These are phyloP conservation scores for Rhombomys opimus DNA, from an alignment of 2,113 vertebrate genomes.

Conservation along the genomic window DNA sequence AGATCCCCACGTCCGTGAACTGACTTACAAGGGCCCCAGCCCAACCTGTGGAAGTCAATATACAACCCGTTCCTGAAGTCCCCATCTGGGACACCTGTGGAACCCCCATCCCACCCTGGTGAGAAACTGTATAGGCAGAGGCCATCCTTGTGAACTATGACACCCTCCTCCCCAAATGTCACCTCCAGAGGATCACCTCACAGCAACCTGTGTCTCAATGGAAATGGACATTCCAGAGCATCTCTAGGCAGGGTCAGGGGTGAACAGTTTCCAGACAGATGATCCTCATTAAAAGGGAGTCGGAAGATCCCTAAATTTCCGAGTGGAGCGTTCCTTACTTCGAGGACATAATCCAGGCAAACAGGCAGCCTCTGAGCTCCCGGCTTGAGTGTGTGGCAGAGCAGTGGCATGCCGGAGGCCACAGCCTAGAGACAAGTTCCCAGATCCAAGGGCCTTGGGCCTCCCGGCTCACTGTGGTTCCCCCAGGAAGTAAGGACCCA, in stretches of 20 bases:
- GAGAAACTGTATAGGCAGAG: no score
- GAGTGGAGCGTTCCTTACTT: neutral
- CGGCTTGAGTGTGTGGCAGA: no score
- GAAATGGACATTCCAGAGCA: neutral
- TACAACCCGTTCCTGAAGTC: neutral
- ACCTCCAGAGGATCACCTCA: neutral
- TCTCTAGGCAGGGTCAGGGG: neutral
- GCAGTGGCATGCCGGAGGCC: neutral
- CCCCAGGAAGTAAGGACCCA: no score
- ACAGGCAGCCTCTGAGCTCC: neutral
- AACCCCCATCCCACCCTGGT: no score
- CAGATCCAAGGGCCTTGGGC: neutral
- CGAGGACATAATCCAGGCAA: neutral
- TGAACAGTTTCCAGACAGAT: neutral
- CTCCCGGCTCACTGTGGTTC: neutral
- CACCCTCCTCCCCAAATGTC: neutral
- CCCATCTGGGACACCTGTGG: no score
- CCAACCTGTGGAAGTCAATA: no score
- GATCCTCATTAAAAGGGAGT: neutral
- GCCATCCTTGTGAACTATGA: neutral
- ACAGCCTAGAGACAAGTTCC: neutral
- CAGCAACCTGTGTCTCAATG: neutral
- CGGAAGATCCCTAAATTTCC: neutral
- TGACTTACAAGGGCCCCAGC: neutral
- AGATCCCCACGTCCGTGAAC: neutral